These are phyloP conservation scores for Tachina fera DNA, from an alignment of 2,888 invertebrate species.

Conservation along the genomic window DNA sequence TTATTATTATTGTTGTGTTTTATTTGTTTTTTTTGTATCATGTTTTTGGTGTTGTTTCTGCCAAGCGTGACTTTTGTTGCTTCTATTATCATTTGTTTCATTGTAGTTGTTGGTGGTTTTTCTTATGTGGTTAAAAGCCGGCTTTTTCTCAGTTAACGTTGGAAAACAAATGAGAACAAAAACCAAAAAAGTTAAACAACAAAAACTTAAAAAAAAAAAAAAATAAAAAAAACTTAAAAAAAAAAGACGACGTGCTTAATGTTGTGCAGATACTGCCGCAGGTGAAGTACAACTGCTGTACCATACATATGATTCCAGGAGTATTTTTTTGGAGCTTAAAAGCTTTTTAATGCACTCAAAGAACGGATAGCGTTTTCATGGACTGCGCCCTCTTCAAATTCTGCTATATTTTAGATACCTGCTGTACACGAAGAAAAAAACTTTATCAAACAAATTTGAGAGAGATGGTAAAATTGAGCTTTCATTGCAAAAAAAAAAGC, in stretches of 20 bases:
- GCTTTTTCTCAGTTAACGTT: slow-evolving; percentile 59
- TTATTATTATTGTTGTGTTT: slow-evolving; percentile 43
- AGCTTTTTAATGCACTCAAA: slow-evolving; percentile 31
- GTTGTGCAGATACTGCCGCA: slow-evolving; percentile 65
- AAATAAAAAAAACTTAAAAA: slow-evolving; percentile 46
- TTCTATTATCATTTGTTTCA: slow-evolving; percentile 59
- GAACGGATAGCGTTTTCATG: not conserved
- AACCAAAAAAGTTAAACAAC: not conserved
- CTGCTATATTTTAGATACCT: too few species aligned
- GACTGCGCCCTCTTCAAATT: too few species aligned
- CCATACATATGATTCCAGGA: slow-evolving; percentile 31
- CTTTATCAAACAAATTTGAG: too few species aligned
- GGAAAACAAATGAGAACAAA: slow-evolving; percentile 41
- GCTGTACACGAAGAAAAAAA: too few species aligned
- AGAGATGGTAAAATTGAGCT: too few species aligned
- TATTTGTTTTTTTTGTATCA: slow-evolving; percentile 15
- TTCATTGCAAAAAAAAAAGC: too few species aligned
- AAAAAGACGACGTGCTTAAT: slow-evolving; percentile 53
- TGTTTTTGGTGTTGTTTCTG: slow-evolving; percentile 59
- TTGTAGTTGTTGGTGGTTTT: slow-evolving; percentile 53
- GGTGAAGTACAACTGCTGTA: slow-evolving; percentile 51
- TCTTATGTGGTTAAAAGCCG: slow-evolving; percentile 59
- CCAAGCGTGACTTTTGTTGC: slow-evolving; percentile 71
- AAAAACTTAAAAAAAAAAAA: slow-evolving; percentile 18
- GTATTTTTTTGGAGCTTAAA: slow-evolving; percentile 31